Evolutionary conservation across 2,797 vertebrate genomes (phyloP), one percentile per base, ranked within the genome.

Genomic region (Columba guinea): DNA sequence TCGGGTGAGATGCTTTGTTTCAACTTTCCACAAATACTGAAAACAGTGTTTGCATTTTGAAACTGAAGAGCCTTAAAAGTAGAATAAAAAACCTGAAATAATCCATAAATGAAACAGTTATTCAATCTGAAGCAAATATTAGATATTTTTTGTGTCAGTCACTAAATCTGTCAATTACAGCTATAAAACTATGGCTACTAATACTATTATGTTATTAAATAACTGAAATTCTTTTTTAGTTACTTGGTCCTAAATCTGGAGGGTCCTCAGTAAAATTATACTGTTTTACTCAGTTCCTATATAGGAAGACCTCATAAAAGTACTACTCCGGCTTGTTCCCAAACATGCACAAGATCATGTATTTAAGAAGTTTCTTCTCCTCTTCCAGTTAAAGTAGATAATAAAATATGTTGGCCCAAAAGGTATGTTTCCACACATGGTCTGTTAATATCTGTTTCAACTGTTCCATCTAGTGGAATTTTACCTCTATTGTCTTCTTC

Each of bases 381-480:
- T 93, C 22, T 85, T 90, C n/a, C 44, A 90, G 80, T 20, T 30
- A 62, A 76, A 74, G 55, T 67, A 85, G n/a, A 60, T 59, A 82
- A 51, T 2, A 67, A 23, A 5, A 73, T 39, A 3, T 53, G 19
- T 49, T 94, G 34, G 20, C 19, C 73, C 58, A 60, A 86, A 75
- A 52, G 5, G 55, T 80, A 13, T 13, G 4, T 89, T 84, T 94
- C 55, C 48, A 59, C 15, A 81, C 7, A 70, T 13, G 39, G 28
- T 13, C 16, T 70, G 16, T 70, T 74, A 81, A 65, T 85, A 89
- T 85, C 24, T 97, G 76, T 49, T 87, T 80, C 65, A 93, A 68
- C 48, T 87, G 49, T 94, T 92, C 84, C 73, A 93, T 92, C 89
- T 82, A 93, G 70, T 84, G 53, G 65, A 93, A 78, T 94, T 95